A percentile compares a stretch with the other conserved stretches of the same genome.
Evolutionary conservation across 2,113 vertebrate species (phyloP).

Genomic region (Oncorhynchus nerka): DNA sequence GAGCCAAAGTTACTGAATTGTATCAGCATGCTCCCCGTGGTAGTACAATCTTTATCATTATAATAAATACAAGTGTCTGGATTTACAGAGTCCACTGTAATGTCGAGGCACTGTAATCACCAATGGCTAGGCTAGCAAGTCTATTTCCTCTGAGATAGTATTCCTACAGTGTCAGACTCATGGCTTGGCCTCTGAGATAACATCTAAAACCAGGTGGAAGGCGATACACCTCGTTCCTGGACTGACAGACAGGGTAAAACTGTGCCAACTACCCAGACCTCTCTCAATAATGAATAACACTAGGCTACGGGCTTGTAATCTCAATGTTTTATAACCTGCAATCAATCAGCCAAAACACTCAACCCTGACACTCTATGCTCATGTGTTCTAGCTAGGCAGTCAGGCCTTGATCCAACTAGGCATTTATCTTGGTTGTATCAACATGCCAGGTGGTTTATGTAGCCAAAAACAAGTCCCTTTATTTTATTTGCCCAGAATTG

Average conservation of each 20-base stretch:
- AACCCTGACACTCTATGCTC: constrained; percentile 30
- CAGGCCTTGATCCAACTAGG: constrained; percentile 29
- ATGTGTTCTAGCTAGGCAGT: constrained; percentile 6
- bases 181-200: constrained; percentile 18
- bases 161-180: constrained; percentile 19
- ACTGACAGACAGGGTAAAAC: constrained; percentile 11
- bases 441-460: constrained; percentile 31
- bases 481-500: constrained; percentile 16
- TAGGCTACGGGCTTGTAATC: constrained; percentile 18
- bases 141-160: background rate
- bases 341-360: constrained; percentile 34
- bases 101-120: background rate
- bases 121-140: background rate
- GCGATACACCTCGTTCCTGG: constrained; percentile 21
- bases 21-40: background rate
- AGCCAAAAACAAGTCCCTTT: constrained; percentile 31
- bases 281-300: constrained; percentile 42
- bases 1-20: background rate
- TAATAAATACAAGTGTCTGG: background rate
- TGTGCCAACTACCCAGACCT: constrained; percentile 31
- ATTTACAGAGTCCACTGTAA: background rate
- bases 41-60: background rate
- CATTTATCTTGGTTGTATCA: constrained; percentile 34
- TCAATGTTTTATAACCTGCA: constrained; percentile 32
- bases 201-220: constrained; percentile 35